A percentile compares a stretch with the other conserved stretches of the same genome.
Conservation (phyloP, 2,797 vertebrate genomes). For the Momotus momota region DNA sequence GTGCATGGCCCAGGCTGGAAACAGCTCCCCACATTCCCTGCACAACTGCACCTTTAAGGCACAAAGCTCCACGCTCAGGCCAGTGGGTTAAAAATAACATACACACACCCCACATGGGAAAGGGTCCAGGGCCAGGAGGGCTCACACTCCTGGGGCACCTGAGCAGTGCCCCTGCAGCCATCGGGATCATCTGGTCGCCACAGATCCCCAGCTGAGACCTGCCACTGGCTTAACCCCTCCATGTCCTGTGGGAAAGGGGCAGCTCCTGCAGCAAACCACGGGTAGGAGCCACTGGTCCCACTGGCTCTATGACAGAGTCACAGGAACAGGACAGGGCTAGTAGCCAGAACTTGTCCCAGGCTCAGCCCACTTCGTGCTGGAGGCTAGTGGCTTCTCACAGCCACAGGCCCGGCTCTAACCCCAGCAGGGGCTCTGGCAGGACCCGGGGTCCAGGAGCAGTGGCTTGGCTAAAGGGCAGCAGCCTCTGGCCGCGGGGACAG, state of each 20-base stretch:
- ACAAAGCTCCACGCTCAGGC: neutral
- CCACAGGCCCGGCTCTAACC: rapidly evolving
- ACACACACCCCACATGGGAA: constrained; percentile 39
- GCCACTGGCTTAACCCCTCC: neutral
- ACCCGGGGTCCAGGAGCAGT: rapidly evolving
- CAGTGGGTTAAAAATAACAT: constrained; percentile 64
- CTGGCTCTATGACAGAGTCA: neutral
- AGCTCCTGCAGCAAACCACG: neutral
- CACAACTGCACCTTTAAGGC: constrained; percentile 39
- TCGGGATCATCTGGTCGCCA: neutral
- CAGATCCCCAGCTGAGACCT: neutral
- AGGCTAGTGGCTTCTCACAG: neutral
- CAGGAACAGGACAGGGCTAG: neutral
- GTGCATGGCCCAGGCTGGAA: neutral
- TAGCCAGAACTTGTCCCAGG: neutral
- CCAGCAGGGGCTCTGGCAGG: rapidly evolving
- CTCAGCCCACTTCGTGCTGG: neutral
- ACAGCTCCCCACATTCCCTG: neutral
- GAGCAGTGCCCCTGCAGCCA: neutral
- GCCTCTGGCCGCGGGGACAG: neutral
- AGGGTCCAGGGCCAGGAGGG: neutral
- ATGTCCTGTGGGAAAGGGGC: neutral
- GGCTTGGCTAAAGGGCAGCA: neutral
- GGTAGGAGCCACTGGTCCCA: neutral
- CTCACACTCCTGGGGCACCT: neutral